Base-by-base conservation (phyloP, 2,888 invertebrate genomes). In the Amblyjoppa proteus region DNA sequence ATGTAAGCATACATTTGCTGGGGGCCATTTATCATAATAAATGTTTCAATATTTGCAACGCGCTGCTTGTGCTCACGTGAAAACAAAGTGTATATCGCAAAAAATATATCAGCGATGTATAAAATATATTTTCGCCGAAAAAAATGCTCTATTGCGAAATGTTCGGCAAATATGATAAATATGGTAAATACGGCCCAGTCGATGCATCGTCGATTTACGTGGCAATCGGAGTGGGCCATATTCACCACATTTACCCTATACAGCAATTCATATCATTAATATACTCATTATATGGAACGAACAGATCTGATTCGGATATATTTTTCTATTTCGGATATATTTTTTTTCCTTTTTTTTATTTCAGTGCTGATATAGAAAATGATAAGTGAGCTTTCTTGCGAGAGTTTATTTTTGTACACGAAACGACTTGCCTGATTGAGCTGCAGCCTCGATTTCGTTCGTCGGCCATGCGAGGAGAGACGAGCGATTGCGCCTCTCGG, bases 361-460 rank as follows among this genome's bases (percentile, higher is more conserved):
- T n/a, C 38, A 38, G 38, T 9, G n/a, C 5, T 5, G 6, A 16
- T 51, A 2, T 51, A n/a, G 28, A 11, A 74, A 74, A 61, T 20
- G 25, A 74, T 75, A 9, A 58, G 49, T 20, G 25, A 58, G 45
- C 16, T 38, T 38, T 53, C 13, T 34, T 51, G 11, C 38, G 53
- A 53, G 34, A 68, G 28, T 73, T 34, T 74, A 4, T 13, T n/a
- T 20, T 38, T 20, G 11, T 56, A 38, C 1, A 9, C 1, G 31
- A 51, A 25, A 38, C 49, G 11, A 45, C 9, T 64, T 38, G 45
- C 16, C 51, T 77, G 28, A 75, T 28, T 41, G 28, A 45, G 56
- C 77, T 58, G 58, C 53, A 68, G 69, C 61, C 66, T 51, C 79
- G 71, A 77, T 76, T 34, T 51, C 45, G 73, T 74, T 69, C 64